Evolutionary conservation across 2,113 vertebrate genomes (phyloP).

Genomic region (Grallaria varia): DNA sequence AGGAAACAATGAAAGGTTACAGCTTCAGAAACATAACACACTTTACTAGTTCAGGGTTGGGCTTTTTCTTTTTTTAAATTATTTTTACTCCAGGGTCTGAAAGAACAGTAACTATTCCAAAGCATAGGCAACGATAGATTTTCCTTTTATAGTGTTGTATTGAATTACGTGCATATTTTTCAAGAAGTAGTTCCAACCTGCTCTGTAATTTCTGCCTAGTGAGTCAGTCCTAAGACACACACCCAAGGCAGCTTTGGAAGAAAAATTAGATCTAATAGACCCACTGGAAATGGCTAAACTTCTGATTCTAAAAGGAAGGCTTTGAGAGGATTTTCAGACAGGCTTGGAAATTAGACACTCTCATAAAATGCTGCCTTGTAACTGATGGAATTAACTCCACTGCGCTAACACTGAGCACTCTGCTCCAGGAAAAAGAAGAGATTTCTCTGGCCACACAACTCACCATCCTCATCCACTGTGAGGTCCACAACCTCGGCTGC

Average conservation of each 20-base stretch:
- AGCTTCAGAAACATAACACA: neutral
- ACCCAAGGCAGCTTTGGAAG: neutral
- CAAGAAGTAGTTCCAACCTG: slow-evolving; percentile 23
- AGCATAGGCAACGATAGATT: neutral
- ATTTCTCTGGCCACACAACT: neutral
- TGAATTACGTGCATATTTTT: neutral
- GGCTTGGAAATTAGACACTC: neutral
- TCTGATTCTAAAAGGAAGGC: neutral
- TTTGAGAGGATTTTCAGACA: neutral
- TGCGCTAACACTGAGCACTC: neutral
- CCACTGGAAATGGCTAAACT: neutral
- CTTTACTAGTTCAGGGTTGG: neutral
- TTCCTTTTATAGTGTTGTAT: neutral
- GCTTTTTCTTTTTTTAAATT: neutral
- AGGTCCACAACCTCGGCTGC: slow-evolving; percentile 97
- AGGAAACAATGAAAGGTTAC: neutral
- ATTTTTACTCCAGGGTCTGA: neutral
- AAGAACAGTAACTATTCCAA: neutral
- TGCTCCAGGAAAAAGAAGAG: neutral
- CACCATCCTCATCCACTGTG: slow-evolving; percentile 97
- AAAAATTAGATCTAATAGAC: neutral
- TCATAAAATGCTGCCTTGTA: neutral
- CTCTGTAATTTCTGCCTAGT: slow-evolving; percentile 28
- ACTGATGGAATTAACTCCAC: neutral
- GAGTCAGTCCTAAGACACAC: slow-evolving; percentile 19